A percentile compares a stretch with the other conserved stretches of the same genome.
Evolutionary conservation across 2,888 invertebrate genomes (phyloP).

Genomic region (Lasioglossum morio): DNA sequence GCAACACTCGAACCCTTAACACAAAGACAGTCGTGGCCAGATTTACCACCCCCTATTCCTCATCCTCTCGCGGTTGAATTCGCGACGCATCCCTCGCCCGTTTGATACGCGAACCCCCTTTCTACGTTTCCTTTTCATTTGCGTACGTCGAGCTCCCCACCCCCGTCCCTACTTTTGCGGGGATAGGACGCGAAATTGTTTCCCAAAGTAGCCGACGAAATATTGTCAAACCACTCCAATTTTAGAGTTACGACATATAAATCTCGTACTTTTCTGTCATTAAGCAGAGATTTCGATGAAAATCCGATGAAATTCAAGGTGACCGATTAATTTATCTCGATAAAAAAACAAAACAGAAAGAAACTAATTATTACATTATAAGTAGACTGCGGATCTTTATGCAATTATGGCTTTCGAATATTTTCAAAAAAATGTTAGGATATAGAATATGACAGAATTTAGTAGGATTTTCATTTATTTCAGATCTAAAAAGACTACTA

Average conservation of each 20-base stretch:
- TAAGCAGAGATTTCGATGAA: no score
- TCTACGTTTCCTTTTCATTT: neutral
- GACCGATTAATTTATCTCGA: no score
- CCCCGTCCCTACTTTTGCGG: neutral
- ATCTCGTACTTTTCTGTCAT: neutral
- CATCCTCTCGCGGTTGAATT: neutral
- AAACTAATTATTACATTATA: no score
- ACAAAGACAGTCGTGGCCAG: slow-evolving; percentile 49
- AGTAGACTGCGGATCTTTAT: no score
- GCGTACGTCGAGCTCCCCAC: neutral
- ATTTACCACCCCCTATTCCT: slow-evolving; percentile 21
- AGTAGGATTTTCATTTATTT: no score
- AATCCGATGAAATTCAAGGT: no score
- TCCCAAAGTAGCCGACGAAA: neutral
- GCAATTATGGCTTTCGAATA: no score
- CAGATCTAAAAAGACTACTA: no score
- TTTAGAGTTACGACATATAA: neutral
- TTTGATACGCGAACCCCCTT: slow-evolving; percentile 23
- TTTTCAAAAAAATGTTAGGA: no score
- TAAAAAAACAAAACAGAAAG: no score
- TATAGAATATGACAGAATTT: no score
- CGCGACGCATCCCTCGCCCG: slow-evolving; percentile 9
- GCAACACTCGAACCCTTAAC: slow-evolving; percentile 43
- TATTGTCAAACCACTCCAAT: slow-evolving; percentile 11
- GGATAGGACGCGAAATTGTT: slow-evolving; percentile 25